phyloP scores from a whole-genome alignment of 2,888 invertebrate species.

The Agrenia bidenticulata region DNA sequence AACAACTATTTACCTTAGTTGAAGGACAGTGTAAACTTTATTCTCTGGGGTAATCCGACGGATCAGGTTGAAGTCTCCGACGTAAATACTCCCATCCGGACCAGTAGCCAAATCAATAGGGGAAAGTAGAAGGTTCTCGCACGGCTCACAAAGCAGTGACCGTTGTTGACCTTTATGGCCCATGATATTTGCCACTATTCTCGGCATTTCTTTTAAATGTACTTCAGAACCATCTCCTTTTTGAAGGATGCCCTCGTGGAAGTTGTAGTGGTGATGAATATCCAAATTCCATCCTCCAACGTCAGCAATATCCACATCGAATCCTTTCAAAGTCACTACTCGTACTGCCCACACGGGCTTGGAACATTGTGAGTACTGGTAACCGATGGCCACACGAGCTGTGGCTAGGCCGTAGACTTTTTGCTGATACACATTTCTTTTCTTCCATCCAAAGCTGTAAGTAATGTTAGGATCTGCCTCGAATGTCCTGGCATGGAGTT shows the following conservation, averaged over 20 bases:
- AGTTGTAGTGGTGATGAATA: constrained; percentile 97
- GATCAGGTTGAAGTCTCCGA: constrained; percentile 94
- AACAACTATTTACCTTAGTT: constrained; percentile 67
- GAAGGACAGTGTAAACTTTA: constrained; percentile 82
- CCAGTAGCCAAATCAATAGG: constrained; percentile 93
- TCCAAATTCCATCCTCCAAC: constrained; percentile 97
- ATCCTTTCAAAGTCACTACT: constrained; percentile 89
- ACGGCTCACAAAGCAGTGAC: constrained; percentile 79
- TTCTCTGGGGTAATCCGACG: constrained; percentile 87
- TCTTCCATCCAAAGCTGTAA: constrained; percentile 97
- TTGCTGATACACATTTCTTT: constrained; percentile 89
- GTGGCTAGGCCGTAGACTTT: constrained; percentile 86
- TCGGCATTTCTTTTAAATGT: constrained; percentile 87
- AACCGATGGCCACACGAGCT: constrained; percentile 84
- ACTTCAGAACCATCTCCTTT: constrained; percentile 92
- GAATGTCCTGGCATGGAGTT: constrained; percentile 85
- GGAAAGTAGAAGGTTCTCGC: constrained; percentile 81
- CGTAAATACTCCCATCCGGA: constrained; percentile 93
- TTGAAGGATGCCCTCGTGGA: constrained; percentile 95
- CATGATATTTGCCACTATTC: constrained; percentile 85
- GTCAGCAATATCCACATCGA: constrained; percentile 94
- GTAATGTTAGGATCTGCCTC: constrained; percentile 94
- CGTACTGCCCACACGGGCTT: constrained; percentile 93
- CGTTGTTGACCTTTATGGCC: constrained; percentile 82
- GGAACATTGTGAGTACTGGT: constrained; percentile 84